Percentiles rank a stretch among this genome's conserved stretches.
Conservation (phyloP, 2,888 invertebrate genomes). For the Polylopha cassiicola region DNA sequence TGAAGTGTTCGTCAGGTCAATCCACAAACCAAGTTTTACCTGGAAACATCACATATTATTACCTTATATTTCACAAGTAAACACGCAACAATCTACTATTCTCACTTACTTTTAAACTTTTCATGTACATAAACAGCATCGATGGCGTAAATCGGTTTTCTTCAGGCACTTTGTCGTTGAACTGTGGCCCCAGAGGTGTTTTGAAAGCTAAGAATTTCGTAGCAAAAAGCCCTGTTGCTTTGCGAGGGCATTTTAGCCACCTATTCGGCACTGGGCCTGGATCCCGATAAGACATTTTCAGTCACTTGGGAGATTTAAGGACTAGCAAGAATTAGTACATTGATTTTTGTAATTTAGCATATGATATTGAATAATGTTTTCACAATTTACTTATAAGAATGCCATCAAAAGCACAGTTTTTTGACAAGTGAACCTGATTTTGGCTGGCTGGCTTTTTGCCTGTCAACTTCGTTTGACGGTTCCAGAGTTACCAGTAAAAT, state of each 20-base stretch:
- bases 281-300: constrained; percentile 57
- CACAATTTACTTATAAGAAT: too few species aligned
- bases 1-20: constrained; percentile 96
- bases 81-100: too few species aligned
- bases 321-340: constrained; percentile 23
- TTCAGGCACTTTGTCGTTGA: constrained; percentile 90
- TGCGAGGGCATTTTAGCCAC: constrained; percentile 93
- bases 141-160: constrained; percentile 89
- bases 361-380: too few species aligned
- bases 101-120: constrained; percentile 82
- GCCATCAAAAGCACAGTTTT: too few species aligned
- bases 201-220: constrained; percentile 95
- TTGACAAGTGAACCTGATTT: neutral
- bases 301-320: constrained; percentile 21
- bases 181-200: constrained; percentile 91
- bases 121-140: constrained; percentile 90
- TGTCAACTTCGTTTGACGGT: constrained; percentile 12
- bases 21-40: constrained; percentile 94
- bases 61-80: too few species aligned
- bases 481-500: constrained; percentile 1
- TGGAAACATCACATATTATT: constrained; percentile 51
- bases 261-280: constrained; percentile 86
- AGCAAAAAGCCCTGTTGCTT: constrained; percentile 82
- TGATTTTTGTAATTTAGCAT: too few species aligned
- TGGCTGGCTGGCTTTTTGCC: too few species aligned